A percentile compares a stretch with the other conserved stretches of the same genome.
phyloP scores from a whole-genome alignment of 2,113 vertebrate genomes.

The Danionella cerebrum region DNA sequence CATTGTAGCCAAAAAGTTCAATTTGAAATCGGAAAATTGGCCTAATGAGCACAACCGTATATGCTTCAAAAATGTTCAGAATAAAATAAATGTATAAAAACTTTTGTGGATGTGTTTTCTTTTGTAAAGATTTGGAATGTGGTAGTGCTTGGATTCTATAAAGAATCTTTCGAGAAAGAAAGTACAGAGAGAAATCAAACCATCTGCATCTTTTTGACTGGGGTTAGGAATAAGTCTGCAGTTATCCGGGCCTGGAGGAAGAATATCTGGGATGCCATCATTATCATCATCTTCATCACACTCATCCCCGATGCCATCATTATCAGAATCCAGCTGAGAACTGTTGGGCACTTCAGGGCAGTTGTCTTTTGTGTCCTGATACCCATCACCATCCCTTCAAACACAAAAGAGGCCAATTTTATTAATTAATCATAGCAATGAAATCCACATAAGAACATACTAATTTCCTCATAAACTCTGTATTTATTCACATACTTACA shows the following conservation, averaged over 20 bases:
- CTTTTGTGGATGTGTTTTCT: no score
- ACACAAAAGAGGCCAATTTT: neutral
- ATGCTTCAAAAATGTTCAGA: no score
- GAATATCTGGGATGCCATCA: slow-evolving; percentile 72
- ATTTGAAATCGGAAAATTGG: no score
- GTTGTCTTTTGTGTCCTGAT: slow-evolving; percentile 82
- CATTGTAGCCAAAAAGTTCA: no score
- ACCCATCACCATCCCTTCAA: slow-evolving; percentile 75
- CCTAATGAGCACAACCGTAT: no score
- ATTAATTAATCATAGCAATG: neutral
- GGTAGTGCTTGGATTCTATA: no score
- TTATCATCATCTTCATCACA: slow-evolving; percentile 83
- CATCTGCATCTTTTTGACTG: slow-evolving; percentile 74
- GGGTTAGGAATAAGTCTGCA: slow-evolving; percentile 80
- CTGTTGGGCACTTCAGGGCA: slow-evolving; percentile 79
- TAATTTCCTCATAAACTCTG: no score
- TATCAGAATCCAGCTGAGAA: slow-evolving; percentile 79
- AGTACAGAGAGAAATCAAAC: slow-evolving; percentile 45
- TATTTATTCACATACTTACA: slow-evolving; percentile 51
- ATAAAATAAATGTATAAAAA: no score
- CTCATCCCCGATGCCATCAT: slow-evolving; percentile 76
- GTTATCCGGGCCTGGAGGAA: slow-evolving; percentile 78
- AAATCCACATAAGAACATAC: neutral
- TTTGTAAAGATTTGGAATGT: no score
- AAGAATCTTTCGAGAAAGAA: neutral